Conservation (phyloP, 2,113 vertebrate genomes). For the Oophaga pumilio region DNA sequence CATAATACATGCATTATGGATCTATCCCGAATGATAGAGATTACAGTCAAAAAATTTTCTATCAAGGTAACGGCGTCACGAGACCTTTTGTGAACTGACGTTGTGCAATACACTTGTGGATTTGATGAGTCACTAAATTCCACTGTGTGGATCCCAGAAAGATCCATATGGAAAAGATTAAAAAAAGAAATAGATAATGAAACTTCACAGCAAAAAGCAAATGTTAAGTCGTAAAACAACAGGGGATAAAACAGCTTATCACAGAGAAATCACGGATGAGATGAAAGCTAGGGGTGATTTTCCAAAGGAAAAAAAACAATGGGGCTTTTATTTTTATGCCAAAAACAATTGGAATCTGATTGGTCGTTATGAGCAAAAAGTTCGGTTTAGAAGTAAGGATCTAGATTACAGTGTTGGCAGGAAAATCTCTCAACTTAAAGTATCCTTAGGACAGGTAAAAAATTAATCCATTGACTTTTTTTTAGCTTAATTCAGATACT, state of each 20-base stretch:
- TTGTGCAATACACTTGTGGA: conserved; percentile 13
- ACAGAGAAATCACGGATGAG: too few relatives aligned
- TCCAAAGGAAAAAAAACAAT: not conserved
- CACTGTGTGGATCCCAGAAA: not conserved
- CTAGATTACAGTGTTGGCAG: too few relatives aligned
- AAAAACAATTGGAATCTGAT: too few relatives aligned
- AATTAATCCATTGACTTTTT: too few relatives aligned
- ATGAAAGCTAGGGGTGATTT: not conserved
- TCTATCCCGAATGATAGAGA: not conserved
- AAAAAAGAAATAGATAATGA: not conserved
- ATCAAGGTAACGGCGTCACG: conserved; percentile 8
- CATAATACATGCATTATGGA: too few relatives aligned
- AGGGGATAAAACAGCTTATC: not conserved
- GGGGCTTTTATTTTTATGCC: not conserved
- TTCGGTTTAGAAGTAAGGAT: too few relatives aligned
- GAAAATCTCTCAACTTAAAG: too few relatives aligned
- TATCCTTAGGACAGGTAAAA: too few relatives aligned
- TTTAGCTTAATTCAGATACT: too few relatives aligned
- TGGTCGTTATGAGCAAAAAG: too few relatives aligned
- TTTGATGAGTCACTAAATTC: conserved; percentile 37
- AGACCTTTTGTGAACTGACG: not conserved
- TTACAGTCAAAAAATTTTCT: conserved; percentile 21
- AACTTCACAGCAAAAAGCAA: not conserved
- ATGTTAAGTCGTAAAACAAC: not conserved
- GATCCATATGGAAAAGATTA: conserved; percentile 7